Evolutionary conservation across 2,113 vertebrate species (phyloP).

Genomic region (Chaetodon auriga): DNA sequence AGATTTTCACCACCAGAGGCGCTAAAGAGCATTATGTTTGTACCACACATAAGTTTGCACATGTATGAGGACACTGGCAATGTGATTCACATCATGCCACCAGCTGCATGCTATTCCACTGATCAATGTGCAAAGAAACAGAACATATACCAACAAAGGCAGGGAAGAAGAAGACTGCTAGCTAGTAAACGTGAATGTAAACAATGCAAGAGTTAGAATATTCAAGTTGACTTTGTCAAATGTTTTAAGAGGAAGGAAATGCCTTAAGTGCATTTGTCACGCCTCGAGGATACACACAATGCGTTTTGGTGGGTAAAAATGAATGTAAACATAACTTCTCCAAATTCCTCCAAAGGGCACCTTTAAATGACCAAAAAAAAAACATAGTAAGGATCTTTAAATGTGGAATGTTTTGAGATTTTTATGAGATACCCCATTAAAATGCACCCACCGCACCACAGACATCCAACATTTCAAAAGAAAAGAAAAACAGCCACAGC

Average conservation of each 20-base stretch:
- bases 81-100: neutral
- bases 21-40: neutral
- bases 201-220: neutral
- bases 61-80: too few relatives aligned
- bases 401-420: constrained; percentile 41
- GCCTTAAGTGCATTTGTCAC: constrained; percentile 1
- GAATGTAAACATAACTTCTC: constrained; percentile 13
- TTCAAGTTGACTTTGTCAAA: neutral
- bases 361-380: constrained; percentile 2
- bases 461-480: constrained; percentile 35
- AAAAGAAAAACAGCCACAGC: constrained; percentile 52
- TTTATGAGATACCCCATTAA: constrained; percentile 11
- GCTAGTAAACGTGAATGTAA: constrained; percentile 24
- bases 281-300: constrained; percentile 1
- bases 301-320: constrained; percentile 17
- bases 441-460: constrained; percentile 26
- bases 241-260: neutral
- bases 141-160: too few relatives aligned
- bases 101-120: neutral
- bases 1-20: neutral
- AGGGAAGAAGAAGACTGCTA: neutral
- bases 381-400: constrained; percentile 6
- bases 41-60: neutral
- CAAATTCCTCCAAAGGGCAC: constrained; percentile 8
- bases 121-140: neutral